Evolutionary conservation across 1,140 invertebrate species (phyloP).

Genomic region (Sweltsa coloradensis): DNA sequence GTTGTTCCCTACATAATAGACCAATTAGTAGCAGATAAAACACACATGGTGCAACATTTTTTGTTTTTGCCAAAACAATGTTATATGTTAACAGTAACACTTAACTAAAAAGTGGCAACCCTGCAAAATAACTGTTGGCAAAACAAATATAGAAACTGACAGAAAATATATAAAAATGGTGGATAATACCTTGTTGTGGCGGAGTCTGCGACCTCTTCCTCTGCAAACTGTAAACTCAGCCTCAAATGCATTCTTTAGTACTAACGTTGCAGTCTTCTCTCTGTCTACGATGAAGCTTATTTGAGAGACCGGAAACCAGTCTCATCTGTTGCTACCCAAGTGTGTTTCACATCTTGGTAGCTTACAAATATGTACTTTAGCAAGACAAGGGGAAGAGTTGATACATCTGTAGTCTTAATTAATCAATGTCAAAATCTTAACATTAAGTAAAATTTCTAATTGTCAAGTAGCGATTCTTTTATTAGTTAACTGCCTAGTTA

Average conservation of each 20-base stretch:
- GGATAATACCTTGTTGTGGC: slow-evolving; percentile 29
- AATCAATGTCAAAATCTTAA: no score
- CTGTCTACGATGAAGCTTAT: slow-evolving; percentile 13
- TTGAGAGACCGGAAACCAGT: slow-evolving; percentile 6
- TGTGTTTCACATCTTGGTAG: slow-evolving; percentile 5
- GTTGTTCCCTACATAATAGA: no score
- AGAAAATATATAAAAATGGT: slow-evolving; percentile 26
- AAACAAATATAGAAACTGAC: slow-evolving; percentile 14
- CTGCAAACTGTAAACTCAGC: slow-evolving; percentile 19
- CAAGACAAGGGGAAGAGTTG: no score
- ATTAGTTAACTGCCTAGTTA: no score
- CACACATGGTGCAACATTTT: no score
- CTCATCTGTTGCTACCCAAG: slow-evolving; percentile 7
- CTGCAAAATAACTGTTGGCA: slow-evolving; percentile 13
- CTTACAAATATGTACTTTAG: no score
- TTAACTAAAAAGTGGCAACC: slow-evolving; percentile 15
- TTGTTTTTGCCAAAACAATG: no score
- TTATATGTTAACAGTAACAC: no score
- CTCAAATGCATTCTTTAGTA: slow-evolving; percentile 19
- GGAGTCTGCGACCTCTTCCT: slow-evolving; percentile 9
- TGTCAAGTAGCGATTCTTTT: no score
- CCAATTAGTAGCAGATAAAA: no score
- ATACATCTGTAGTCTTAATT: no score
- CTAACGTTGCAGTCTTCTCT: slow-evolving; percentile 16
- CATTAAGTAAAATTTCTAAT: no score